Conservation (phyloP, 2,797 vertebrate genomes). For the Peromyscus aztecus region DNA sequence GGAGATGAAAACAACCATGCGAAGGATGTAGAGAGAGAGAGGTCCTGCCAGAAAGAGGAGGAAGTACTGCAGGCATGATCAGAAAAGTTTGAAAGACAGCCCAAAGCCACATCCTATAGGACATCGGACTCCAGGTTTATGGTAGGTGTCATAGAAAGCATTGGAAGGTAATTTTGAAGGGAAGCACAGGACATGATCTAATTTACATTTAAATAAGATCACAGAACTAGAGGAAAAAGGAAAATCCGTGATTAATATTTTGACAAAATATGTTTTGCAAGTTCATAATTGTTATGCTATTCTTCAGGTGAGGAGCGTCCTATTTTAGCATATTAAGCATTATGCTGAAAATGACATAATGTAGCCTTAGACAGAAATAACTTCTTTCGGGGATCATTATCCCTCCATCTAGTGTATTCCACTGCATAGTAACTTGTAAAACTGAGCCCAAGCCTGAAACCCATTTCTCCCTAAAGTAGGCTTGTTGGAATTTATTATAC, state of each 20-base stretch:
- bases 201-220: constrained; percentile 71
- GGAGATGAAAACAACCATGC: accelerated
- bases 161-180: constrained; percentile 18
- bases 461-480: not conserved
- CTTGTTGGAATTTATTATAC: constrained; percentile 34
- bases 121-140: not conserved
- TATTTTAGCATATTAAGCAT: constrained; percentile 12
- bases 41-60: not conserved
- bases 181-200: not conserved
- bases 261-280: constrained; percentile 41
- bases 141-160: not conserved
- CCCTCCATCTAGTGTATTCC: not conserved
- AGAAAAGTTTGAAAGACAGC: not conserved
- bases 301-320: not conserved
- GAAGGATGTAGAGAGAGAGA: not conserved
- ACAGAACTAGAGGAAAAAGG: not conserved
- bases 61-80: not conserved
- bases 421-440: not conserved
- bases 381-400: not conserved
- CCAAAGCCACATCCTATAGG: not conserved
- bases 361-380: not conserved
- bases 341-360: not conserved
- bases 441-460: not conserved
- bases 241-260: constrained; percentile 47
- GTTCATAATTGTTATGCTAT: constrained; percentile 27